Evolutionary conservation across 2,797 vertebrate species (phyloP), one percentile per base, ranked within the genome.

Genomic region (Agapornis canus): DNA sequence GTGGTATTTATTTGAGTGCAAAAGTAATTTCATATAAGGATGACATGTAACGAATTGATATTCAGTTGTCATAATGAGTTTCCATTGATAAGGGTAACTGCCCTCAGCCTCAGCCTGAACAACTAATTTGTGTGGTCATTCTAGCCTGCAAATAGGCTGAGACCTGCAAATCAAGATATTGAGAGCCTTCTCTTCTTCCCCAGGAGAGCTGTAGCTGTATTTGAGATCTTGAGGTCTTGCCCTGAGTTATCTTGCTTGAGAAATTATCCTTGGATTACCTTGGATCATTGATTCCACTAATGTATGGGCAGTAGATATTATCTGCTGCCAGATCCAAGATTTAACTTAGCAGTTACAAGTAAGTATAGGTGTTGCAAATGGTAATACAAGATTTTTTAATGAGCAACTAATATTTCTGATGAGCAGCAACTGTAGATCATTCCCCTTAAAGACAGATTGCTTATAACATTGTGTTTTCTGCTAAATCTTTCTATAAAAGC

Each of bases 201-300:
- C 93, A 94, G 51, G 92, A 95, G 90, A 75, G 66, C 82, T 65
- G 69, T 85, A 77, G 75, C 60, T 77, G 56, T 49, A 63, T 85
- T 79, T 84, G 79, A 96, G 75, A 76, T 94, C 47, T 75, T 42
- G 64, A 86, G 92, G 84, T 95, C 88, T 47, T 60, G 93, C 65
- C 52, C 64, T 97, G 76, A 78, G 87, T 96, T 95, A 94, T 84
- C 96, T 91, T 89, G 78, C 69, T 83, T 96, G 85, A 96, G 93
- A 97, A 96, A 95, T 96, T 95, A 96, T 79, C 88, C 90, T 86
- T 96, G 84, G 56, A 91, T 96, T 96, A 91, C 87, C 91, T 86
- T 82, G 92, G 77, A 83, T 92, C 86, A 96, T 82, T 96, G 94
- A 94, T 95, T 96, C 80, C 85, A 85, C 79, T 95, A 93, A 97